Percentiles rank a stretch among this genome's conserved stretches.
phyloP scores from a whole-genome alignment of 2,888 invertebrate genomes.

The Apamea epomidion region DNA sequence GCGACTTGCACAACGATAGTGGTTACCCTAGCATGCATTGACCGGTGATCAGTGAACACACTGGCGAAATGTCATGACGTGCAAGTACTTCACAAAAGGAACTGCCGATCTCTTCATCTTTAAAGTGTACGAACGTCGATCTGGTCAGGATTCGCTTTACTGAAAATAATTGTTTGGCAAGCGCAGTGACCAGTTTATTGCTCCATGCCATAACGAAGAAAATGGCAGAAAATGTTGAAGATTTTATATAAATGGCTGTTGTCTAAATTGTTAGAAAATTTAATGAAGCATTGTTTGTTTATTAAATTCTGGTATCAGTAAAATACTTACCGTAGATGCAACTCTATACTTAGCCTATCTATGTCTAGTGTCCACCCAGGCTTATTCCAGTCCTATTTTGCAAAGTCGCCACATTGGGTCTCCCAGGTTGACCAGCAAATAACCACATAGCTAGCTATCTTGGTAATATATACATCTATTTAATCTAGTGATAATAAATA shows the following conservation, averaged over 20 bases:
- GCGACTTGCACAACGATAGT: constrained; percentile 64
- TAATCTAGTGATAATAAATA: not conserved
- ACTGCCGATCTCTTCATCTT: not conserved
- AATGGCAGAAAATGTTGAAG: not conserved
- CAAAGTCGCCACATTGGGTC: not conserved
- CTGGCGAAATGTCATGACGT: constrained; percentile 40
- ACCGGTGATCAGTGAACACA: constrained; percentile 47
- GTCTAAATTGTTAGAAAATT: too few relatives aligned
- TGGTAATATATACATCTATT: not conserved
- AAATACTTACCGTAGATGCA: not conserved
- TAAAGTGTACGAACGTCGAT: not conserved
- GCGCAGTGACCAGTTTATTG: not conserved
- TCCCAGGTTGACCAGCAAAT: not conserved
- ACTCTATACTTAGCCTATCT: not conserved
- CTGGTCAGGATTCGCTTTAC: not conserved
- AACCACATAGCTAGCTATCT: not conserved
- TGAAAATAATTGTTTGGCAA: not conserved
- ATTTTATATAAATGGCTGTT: not conserved
- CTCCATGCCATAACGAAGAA: not conserved
- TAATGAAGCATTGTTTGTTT: not conserved
- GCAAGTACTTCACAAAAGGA: constrained; percentile 8
- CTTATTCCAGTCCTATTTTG: not conserved
- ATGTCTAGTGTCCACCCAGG: not conserved
- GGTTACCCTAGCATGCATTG: constrained; percentile 58
- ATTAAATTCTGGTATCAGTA: not conserved